Conservation (phyloP, 2,888 invertebrate genomes). For the Lagria hirta region DNA sequence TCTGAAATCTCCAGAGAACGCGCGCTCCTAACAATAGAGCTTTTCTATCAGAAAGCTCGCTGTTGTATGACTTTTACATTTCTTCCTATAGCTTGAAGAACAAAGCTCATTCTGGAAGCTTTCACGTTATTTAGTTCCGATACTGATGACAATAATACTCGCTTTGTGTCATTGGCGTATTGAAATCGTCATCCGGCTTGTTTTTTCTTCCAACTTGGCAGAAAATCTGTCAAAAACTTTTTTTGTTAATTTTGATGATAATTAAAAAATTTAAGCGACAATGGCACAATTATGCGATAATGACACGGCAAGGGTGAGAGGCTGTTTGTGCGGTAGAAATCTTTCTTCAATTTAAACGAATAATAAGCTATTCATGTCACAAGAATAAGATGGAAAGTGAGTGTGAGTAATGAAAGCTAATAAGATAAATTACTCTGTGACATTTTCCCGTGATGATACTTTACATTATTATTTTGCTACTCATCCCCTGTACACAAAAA, state of each 20-base stretch:
- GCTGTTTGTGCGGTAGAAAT: constrained; percentile 22
- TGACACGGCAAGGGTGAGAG: too few species aligned
- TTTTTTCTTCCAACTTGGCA: too few species aligned
- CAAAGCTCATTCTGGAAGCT: constrained; percentile 53
- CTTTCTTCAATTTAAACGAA: constrained; percentile 20
- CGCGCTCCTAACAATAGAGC: constrained; percentile 47
- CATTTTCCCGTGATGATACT: constrained; percentile 41
- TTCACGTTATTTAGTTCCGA: constrained; percentile 51
- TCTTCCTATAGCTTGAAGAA: constrained; percentile 50
- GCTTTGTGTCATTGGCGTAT: constrained; percentile 48
- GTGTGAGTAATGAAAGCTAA: constrained; percentile 41
- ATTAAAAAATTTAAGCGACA: too few species aligned
- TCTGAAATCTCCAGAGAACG: constrained; percentile 48
- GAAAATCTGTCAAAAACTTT: too few species aligned
- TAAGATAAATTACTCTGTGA: constrained; percentile 44
- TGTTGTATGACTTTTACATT: constrained; percentile 53
- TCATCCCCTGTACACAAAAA: constrained; percentile 32
- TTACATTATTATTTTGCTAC: constrained; percentile 38
- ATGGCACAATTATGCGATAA: too few species aligned
- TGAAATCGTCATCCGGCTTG: constrained; percentile 37
- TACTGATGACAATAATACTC: constrained; percentile 50
- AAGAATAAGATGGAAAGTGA: constrained; percentile 27
- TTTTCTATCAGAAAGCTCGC: constrained; percentile 50
- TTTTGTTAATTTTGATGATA: too few species aligned
- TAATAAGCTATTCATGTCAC: constrained; percentile 24